phyloP scores from a whole-genome alignment of 2,888 invertebrate genomes.

The Pyrochroa serraticornis region DNA sequence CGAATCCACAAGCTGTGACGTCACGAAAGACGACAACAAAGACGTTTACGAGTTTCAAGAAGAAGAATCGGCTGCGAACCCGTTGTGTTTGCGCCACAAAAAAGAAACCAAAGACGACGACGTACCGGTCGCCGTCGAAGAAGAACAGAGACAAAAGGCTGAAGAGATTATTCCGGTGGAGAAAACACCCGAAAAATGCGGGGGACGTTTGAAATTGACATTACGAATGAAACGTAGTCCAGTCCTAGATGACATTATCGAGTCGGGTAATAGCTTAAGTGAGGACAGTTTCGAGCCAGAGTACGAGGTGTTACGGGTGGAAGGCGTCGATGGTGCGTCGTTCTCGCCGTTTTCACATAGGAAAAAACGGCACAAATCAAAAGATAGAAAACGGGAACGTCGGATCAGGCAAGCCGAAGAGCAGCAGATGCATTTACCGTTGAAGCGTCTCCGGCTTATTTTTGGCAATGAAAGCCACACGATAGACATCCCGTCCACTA shows the following conservation, averaged over 20 bases:
- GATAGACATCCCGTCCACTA: conserved; percentile 83
- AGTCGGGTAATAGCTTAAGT: conserved; percentile 74
- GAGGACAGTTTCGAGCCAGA: conserved; percentile 74
- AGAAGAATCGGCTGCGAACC: neutral
- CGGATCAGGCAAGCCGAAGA: conserved; percentile 43
- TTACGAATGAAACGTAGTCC: conserved; percentile 87
- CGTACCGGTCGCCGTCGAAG: neutral
- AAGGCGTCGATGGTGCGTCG: conserved; percentile 64
- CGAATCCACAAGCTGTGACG: conserved; percentile 33
- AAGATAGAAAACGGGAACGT: conserved; percentile 56
- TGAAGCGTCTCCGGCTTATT: conserved; percentile 85
- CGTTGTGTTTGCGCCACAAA: conserved; percentile 12
- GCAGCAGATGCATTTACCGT: conserved; percentile 56
- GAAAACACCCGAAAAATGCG: conserved; percentile 49
- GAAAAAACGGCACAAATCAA: conserved; percentile 68
- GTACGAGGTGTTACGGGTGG: conserved; percentile 83
- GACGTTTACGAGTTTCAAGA: conserved; percentile 11
- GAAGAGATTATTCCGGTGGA: conserved; percentile 28
- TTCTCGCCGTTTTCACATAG: conserved; percentile 63
- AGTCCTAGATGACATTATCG: conserved; percentile 82
- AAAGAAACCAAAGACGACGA: conserved; percentile 8
- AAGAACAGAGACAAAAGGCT: conserved; percentile 35
- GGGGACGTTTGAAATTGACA: conserved; percentile 75
- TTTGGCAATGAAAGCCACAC: conserved; percentile 89
- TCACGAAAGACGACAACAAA: conserved; percentile 35